Conservation (phyloP, 2,113 vertebrate genomes). For the Speoplatyrhinus poulsoni region DNA sequence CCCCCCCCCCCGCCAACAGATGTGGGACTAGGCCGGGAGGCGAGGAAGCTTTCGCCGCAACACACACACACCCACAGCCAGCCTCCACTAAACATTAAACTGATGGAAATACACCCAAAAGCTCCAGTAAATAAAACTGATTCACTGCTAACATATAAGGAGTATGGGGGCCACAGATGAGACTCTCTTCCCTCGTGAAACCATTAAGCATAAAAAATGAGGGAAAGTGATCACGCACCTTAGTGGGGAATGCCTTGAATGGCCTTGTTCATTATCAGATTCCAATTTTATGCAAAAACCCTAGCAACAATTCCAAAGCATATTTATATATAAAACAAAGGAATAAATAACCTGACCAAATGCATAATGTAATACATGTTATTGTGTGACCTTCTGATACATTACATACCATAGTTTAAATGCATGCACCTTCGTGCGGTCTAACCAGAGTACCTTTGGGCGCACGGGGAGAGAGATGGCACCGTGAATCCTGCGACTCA, state of each 20-base stretch:
- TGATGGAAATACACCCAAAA: conserved; percentile 30
- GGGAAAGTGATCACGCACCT: conserved; percentile 29
- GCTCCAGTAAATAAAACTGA: conserved; percentile 34
- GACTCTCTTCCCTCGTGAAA: conserved; percentile 29
- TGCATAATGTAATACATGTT: conserved; percentile 40
- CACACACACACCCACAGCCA: conserved; percentile 25
- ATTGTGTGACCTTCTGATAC: conserved; percentile 11
- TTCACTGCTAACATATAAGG: conserved; percentile 32
- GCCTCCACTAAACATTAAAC: conserved; percentile 1
- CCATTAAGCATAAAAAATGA: conserved; percentile 11
- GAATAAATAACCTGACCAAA: conserved; percentile 42
- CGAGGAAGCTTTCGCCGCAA: conserved; percentile 3
- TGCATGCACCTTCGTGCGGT: conserved; percentile 16
- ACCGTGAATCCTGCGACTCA: conserved; percentile 25
- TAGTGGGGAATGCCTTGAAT: conserved; percentile 71
- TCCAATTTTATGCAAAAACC: conserved; percentile 36
- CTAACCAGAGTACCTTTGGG: conserved; percentile 40
- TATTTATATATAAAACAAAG: conserved; percentile 28
- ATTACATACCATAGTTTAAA: conserved; percentile 24
- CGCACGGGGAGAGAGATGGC: conserved; percentile 53
- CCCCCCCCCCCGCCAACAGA: conserved; percentile 15
- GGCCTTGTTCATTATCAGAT: conserved; percentile 55
- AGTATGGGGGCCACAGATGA: conserved; percentile 22
- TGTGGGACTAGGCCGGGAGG: conserved; percentile 21
- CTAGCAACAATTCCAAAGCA: conserved; percentile 25